phyloP scores from a whole-genome alignment of 2,797 vertebrate genomes.

The Melanotaenia boesemani region DNA sequence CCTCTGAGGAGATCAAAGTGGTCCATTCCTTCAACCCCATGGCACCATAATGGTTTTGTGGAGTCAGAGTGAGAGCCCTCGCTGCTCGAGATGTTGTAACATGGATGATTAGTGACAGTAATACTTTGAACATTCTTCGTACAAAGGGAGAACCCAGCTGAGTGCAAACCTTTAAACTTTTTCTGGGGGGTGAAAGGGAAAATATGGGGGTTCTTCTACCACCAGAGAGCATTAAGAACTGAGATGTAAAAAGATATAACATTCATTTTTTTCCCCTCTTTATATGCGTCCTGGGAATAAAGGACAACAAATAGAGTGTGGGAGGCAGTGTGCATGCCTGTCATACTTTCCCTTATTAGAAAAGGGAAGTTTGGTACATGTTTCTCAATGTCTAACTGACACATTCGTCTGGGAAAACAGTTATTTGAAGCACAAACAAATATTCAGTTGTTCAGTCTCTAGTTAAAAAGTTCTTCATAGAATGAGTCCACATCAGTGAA shows the following conservation, averaged over 20 bases:
- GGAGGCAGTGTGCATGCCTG: constrained; percentile 78
- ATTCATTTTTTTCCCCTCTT: constrained; percentile 77
- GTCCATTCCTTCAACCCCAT: constrained; percentile 67
- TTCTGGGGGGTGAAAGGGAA: constrained; percentile 3
- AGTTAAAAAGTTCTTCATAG: constrained; percentile 7
- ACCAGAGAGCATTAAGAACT: constrained; percentile 81
- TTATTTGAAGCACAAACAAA: constrained; percentile 21
- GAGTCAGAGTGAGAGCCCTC: constrained; percentile 76
- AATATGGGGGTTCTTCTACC: constrained; percentile 75
- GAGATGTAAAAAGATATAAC: constrained; percentile 86
- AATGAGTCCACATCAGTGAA: neutral
- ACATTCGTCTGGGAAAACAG: constrained; percentile 55
- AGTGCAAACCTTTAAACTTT: constrained; percentile 82
- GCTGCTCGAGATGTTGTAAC: constrained; percentile 72
- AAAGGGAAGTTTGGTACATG: constrained; percentile 63
- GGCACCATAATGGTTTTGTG: constrained; percentile 72
- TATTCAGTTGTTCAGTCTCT: constrained; percentile 1
- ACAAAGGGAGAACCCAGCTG: constrained; percentile 85
- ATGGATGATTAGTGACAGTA: constrained; percentile 83
- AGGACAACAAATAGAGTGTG: constrained; percentile 85
- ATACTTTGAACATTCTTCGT: constrained; percentile 81
- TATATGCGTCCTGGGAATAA: constrained; percentile 83
- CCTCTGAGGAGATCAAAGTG: constrained; percentile 76
- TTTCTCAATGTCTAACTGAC: constrained; percentile 66
- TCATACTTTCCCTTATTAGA: constrained; percentile 78